Evolutionary conservation across 2,888 invertebrate species (phyloP).

Genomic region (Cheilosia variabilis): DNA sequence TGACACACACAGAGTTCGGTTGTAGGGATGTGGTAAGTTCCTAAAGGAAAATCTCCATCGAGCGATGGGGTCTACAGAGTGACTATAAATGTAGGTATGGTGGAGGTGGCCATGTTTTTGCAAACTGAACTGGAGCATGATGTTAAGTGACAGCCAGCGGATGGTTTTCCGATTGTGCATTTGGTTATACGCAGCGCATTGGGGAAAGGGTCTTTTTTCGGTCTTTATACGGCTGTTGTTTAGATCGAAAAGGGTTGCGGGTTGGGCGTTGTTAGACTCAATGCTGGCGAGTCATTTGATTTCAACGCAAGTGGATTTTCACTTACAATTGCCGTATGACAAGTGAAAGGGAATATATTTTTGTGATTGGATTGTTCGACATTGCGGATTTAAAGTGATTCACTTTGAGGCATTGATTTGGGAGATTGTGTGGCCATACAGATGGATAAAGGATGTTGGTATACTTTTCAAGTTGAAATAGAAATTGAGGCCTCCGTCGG

Average conservation of each 20-base stretch:
- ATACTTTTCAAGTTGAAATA: too few species aligned
- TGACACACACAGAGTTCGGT: constrained; percentile 6
- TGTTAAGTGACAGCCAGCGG: constrained; percentile 70
- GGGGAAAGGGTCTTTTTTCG: constrained; percentile 24
- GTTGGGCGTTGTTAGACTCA: background rate
- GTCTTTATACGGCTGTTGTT: constrained; percentile 4
- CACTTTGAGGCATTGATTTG: background rate
- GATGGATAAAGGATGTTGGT: too few species aligned
- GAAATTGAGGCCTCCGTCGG: too few species aligned
- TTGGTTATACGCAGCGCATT: constrained; percentile 37
- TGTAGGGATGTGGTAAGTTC: constrained; percentile 16
- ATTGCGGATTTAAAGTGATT: background rate
- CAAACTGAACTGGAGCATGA: constrained; percentile 70
- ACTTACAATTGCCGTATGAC: background rate
- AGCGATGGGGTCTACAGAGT: constrained; percentile 5
- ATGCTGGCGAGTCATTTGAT: constrained; percentile 1
- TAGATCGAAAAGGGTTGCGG: background rate
- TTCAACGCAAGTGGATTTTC: constrained; percentile 14
- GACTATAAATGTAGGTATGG: background rate
- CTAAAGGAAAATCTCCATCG: constrained; percentile 13
- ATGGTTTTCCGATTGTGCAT: constrained; percentile 73
- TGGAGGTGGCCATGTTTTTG: constrained; percentile 46
- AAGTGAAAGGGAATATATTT: constrained; percentile 29
- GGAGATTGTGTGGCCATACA: background rate
- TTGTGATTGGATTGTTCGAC: constrained; percentile 7